These are phyloP conservation scores for Sebastes dallii DNA, from an alignment of 2,797 vertebrate genomes.

Conservation along the genomic window DNA sequence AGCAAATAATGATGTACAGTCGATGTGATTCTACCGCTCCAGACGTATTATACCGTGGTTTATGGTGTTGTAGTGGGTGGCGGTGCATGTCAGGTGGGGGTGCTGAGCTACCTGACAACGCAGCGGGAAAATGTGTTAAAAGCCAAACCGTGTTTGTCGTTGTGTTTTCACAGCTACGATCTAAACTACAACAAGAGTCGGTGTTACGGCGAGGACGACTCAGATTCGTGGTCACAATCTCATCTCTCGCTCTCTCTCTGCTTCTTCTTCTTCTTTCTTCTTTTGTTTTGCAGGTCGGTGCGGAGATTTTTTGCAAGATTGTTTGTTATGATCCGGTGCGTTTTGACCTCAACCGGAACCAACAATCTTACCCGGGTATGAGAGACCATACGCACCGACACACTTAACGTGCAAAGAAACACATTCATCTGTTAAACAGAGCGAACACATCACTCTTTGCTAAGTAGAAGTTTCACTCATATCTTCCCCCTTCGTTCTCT, in stretches of 20 bases:
- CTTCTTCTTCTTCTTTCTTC: neutral
- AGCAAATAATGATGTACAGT: conserved; percentile 5
- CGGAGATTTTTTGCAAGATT: conserved; percentile 33
- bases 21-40: conserved; percentile 21
- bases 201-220: conserved; percentile 4
- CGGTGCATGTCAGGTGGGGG: neutral
- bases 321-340: neutral
- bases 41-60: neutral
- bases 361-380: conserved; percentile 35
- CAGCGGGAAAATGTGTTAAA: conserved; percentile 51
- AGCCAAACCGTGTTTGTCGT: conserved; percentile 68
- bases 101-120: conserved; percentile 17
- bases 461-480: conserved; percentile 82
- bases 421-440: conserved; percentile 30
- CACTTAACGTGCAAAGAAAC: conserved; percentile 1
- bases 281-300: conserved; percentile 42
- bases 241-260: neutral
- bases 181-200: conserved; percentile 36
- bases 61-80: conserved; percentile 8
- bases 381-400: conserved; percentile 19
- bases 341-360: conserved; percentile 11
- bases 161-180: conserved; percentile 50
- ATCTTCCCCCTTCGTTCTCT: conserved; percentile 38
- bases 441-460: conserved; percentile 76
- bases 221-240: conserved; percentile 12